Evolutionary conservation across 1,140 invertebrate genomes (phyloP).

Genomic region (fruit fly (Drosophila melanogaster)): DNA sequence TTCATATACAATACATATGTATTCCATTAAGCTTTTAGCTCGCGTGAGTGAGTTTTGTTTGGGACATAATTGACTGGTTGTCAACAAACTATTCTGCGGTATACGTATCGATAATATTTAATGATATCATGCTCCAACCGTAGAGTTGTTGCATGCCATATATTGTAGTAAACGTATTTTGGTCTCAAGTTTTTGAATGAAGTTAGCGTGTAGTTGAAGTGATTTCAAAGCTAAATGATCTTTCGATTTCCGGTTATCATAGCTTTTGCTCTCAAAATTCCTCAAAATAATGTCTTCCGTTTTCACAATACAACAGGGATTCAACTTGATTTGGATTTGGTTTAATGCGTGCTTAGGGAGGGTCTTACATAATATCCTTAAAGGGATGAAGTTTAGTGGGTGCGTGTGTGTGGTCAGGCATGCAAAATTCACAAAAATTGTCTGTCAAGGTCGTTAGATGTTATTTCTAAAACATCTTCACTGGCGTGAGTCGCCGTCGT

Average conservation of each 20-base stretch:
- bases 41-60: conserved; percentile 22
- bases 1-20: conserved; percentile 1
- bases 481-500: conserved; percentile 47
- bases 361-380: conserved; percentile 12
- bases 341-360: conserved; percentile 40
- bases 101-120: conserved; percentile 40
- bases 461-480: conserved; percentile 65
- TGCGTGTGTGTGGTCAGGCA: conserved; percentile 37
- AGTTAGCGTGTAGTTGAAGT: conserved; percentile 43
- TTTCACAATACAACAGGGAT: conserved; percentile 66
- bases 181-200: conserved; percentile 72
- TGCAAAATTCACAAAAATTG: conserved; percentile 70
- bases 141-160: conserved; percentile 13
- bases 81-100: conserved; percentile 46
- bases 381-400: conserved; percentile 4
- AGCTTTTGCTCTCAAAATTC: conserved; percentile 28
- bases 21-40: conserved; percentile 12
- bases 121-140: conserved; percentile 16
- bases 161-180: conserved; percentile 75
- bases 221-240: conserved; percentile 46
- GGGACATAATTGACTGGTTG: conserved; percentile 43
- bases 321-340: conserved; percentile 46
- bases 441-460: conserved; percentile 57
- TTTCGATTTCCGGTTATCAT: conserved; percentile 21
- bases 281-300: conserved; percentile 61